Evolutionary conservation across 2,113 vertebrate genomes (phyloP).

Genomic region (Chitala chitala): DNA sequence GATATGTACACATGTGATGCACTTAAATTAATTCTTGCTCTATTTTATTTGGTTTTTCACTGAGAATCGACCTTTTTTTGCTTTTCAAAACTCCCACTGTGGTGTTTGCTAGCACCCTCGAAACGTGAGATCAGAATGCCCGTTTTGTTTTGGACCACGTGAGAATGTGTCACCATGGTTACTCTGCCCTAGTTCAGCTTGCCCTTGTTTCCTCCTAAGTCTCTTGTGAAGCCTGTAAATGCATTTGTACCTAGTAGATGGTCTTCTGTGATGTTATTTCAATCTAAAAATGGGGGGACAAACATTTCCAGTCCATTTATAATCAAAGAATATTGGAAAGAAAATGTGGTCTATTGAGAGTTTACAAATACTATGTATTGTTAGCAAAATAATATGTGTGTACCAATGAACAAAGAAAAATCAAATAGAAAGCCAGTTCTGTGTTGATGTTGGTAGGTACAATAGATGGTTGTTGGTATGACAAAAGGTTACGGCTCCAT

Average conservation of each 20-base stretch:
- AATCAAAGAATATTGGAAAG: too few relatives aligned
- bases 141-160: constrained; percentile 26
- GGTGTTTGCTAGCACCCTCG: constrained; percentile 15
- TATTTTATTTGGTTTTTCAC: background rate
- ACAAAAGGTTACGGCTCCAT: too few relatives aligned
- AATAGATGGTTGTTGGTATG: too few relatives aligned
- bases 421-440: too few relatives aligned
- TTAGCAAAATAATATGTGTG: too few relatives aligned
- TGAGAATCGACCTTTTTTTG: background rate
- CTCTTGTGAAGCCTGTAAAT: constrained; percentile 4
- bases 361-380: too few relatives aligned
- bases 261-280: background rate
- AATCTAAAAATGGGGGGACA: too few relatives aligned
- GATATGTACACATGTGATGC: background rate
- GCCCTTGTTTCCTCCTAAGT: background rate
- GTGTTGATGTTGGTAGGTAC: too few relatives aligned
- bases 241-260: background rate
- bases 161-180: constrained; percentile 39
- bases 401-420: too few relatives aligned
- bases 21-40: background rate
- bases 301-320: too few relatives aligned
- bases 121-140: constrained; percentile 34
- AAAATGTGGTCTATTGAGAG: too few relatives aligned
- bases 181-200: constrained; percentile 32
- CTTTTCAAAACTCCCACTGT: background rate